Base-by-base conservation (phyloP, 2,113 vertebrate species). In the Sinocyclocheilus rhinocerous region DNA sequence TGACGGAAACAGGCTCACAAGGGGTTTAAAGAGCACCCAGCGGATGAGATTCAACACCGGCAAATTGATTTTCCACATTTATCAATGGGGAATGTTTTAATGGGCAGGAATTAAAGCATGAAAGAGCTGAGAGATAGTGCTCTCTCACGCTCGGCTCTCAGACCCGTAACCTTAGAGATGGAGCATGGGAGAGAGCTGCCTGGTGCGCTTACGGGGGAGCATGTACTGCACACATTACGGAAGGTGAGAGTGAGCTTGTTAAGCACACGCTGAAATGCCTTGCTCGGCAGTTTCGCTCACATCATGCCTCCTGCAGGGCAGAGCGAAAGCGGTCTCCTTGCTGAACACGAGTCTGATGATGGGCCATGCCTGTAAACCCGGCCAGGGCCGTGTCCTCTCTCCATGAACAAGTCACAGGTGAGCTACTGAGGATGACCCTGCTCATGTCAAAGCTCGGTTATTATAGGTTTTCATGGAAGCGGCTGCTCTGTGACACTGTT, bases 61-160 rank as follows among this genome's bases (percentile, higher is more conserved):
- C 75, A 93, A 93, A 93, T 94, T 93, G 92, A 93, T 93, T 92
- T 91, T 89, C 84, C 88, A 90, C 92, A 91, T 93, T 93, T 92
- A 92, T 92, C 91, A 92, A 90, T 36, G 83, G 88, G 88, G 92
- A 92, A 93, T 92, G 92, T 92, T 91, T 94, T 91, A 94, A 94
- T 90, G 89, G 89, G 75, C 84, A 77, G 75, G 84, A 89, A 89
- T 86, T 83, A 79, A 88, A 91, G 79, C 78, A 73, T 73, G 61
- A 57, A 42, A 52, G 82, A 72, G 85, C 67, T 39, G 63, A 67
- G 24, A 82, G 36, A 52, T 50, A 69, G 61, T 20, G 11, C 50
- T 73, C 22, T 80, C 29, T 63, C 57, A 55, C 50, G 45, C 50
- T 77, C 7, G 16, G 7, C 57, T 81, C 67, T 57, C 67, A 83